phyloP scores from a whole-genome alignment of 2,888 invertebrate genomes.

The Erebia epiphron region DNA sequence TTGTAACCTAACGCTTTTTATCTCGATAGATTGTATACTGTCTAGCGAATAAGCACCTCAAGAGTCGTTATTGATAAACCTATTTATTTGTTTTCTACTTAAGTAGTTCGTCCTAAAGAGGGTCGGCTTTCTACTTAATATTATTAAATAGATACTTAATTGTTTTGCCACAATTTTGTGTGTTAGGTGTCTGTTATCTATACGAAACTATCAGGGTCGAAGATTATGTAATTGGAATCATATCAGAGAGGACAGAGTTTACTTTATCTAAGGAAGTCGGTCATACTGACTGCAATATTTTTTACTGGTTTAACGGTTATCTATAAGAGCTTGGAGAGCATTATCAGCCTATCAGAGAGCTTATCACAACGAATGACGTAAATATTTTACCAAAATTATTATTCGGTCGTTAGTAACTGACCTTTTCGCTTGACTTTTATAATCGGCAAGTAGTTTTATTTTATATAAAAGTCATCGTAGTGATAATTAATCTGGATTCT shows the following conservation, averaged over 20 bases:
- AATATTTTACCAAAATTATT: constrained; percentile 2
- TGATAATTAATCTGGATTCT: no score
- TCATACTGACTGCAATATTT: not conserved
- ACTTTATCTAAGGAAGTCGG: not conserved
- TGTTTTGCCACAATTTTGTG: no score
- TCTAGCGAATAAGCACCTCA: no score
- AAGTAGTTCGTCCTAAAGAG: no score
- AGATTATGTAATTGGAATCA: not conserved
- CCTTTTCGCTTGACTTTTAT: constrained; percentile 2
- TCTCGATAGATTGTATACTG: no score
- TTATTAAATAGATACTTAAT: no score
- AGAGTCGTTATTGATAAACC: no score
- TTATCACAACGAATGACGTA: constrained; percentile 7
- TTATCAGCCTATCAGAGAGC: not conserved
- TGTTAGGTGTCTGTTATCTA: not conserved
- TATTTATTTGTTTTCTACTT: no score
- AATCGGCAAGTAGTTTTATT: not conserved
- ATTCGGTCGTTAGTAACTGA: constrained; percentile 9
- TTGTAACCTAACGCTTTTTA: no score
- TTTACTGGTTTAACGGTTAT: no score
- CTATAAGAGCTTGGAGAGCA: not conserved
- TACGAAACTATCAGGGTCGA: not conserved
- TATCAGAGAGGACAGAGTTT: not conserved
- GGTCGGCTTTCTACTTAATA: not conserved
- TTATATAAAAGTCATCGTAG: no score